Evolutionary conservation across 2,888 invertebrate species (phyloP).

Genomic region (Deilephila porcellus): DNA sequence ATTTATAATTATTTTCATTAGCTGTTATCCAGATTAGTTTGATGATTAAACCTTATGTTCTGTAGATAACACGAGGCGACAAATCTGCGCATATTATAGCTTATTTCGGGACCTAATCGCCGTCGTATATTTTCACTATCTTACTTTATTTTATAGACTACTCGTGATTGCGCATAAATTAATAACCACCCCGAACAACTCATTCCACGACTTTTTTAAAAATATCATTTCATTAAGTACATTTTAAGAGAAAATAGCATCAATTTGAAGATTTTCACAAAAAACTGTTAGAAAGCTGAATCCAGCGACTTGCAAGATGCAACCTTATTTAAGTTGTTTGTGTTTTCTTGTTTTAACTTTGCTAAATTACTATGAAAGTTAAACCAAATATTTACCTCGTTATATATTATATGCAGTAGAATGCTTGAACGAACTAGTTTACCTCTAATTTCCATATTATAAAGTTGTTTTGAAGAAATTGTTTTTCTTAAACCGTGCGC

Average conservation of each 20-base stretch:
- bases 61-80: not conserved
- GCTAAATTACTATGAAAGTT: too few relatives aligned
- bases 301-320: too few relatives aligned
- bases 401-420: not conserved
- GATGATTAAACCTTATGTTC: not conserved
- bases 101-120: not conserved
- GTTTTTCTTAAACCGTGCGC: slow-evolving; percentile 3
- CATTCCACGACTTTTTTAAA: too few relatives aligned
- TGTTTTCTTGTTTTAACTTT: too few relatives aligned
- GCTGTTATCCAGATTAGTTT: not conserved
- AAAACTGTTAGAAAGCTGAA: too few relatives aligned
- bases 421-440: not conserved
- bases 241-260: too few relatives aligned
- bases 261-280: too few relatives aligned
- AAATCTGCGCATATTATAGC: not conserved
- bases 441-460: not conserved
- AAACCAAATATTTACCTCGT: not conserved
- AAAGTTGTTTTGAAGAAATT: slow-evolving; percentile 11
- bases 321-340: too few relatives aligned
- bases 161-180: too few relatives aligned
- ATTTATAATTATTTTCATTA: too few relatives aligned
- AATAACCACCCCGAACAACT: too few relatives aligned
- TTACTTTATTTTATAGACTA: not conserved
- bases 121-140: not conserved
- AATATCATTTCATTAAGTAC: too few relatives aligned